phyloP scores from a whole-genome alignment of 2,113 vertebrate genomes.

The Pristiophorus japonicus region DNA sequence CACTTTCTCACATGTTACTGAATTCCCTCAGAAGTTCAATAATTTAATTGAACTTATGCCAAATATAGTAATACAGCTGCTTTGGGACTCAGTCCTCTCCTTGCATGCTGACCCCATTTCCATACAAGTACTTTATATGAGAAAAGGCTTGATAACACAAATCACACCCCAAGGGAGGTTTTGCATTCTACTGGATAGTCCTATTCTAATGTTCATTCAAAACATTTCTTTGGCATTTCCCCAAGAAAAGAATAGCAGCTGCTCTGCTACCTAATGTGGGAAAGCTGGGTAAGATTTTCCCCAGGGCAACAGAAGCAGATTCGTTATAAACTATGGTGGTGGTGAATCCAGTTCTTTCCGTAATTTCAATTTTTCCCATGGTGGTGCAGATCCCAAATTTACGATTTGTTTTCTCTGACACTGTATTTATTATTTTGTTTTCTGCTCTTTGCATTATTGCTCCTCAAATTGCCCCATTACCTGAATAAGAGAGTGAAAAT shows the following conservation, averaged over 20 bases:
- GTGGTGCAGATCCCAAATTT: not conserved
- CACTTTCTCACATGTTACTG: not conserved
- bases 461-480: no score
- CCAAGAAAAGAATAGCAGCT: slow-evolving; percentile 25
- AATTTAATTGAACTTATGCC: not conserved
- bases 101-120: slow-evolving; percentile 1
- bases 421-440: not conserved
- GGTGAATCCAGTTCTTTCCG: not conserved
- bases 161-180: slow-evolving; percentile 25
- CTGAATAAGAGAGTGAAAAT: not conserved
- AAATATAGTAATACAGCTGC: slow-evolving; percentile 23
- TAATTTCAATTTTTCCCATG: not conserved
- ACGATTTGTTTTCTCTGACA: not conserved
- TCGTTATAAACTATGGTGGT: not conserved
- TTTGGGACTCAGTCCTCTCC: not conserved
- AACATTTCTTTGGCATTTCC: slow-evolving; percentile 33
- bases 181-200: not conserved
- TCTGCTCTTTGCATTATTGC: not conserved
- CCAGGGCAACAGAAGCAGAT: not conserved
- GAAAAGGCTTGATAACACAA: slow-evolving; percentile 13
- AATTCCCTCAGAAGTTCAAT: slow-evolving; percentile 19
- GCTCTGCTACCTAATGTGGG: slow-evolving; percentile 29
- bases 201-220: slow-evolving; percentile 30
- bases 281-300: slow-evolving; percentile 20
- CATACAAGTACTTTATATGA: slow-evolving; percentile 28